These are phyloP conservation scores for Isichthys henryi DNA, from an alignment of 2,113 vertebrate genomes.

Conservation along the genomic window DNA sequence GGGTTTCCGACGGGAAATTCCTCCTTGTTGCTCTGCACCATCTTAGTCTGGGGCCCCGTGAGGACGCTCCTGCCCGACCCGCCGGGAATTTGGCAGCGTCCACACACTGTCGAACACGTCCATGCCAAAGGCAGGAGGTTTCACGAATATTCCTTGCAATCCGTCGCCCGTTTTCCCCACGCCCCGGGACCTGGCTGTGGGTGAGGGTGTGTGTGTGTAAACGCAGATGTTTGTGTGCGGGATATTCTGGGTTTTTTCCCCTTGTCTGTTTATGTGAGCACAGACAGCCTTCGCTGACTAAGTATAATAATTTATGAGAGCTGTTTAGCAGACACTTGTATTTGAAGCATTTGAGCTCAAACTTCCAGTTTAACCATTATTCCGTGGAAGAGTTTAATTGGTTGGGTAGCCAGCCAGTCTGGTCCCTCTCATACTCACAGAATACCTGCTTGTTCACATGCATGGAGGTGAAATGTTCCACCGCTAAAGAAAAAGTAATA, in stretches of 20 bases:
- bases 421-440: neutral
- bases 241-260: neutral
- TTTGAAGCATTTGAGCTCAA: neutral
- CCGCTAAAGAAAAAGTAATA: neutral
- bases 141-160: slow-evolving; percentile 41
- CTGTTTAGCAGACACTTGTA: neutral
- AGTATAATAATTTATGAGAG: neutral
- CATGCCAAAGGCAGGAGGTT: slow-evolving; percentile 21
- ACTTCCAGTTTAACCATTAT: neutral
- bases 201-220: neutral
- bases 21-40: neutral
- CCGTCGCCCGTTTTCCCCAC: slow-evolving; percentile 38
- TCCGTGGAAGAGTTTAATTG: neutral
- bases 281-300: neutral
- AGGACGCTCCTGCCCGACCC: neutral
- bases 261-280: neutral
- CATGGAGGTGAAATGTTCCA: neutral
- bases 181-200: slow-evolving; percentile 19
- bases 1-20: neutral
- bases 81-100: neutral
- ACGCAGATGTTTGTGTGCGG: neutral
- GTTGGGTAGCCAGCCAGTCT: neutral
- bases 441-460: neutral
- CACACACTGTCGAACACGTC: slow-evolving; percentile 12
- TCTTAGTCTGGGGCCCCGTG: neutral